Evolutionary conservation across 2,888 invertebrate species (phyloP).

Genomic region (Eristalis arbustorum): DNA sequence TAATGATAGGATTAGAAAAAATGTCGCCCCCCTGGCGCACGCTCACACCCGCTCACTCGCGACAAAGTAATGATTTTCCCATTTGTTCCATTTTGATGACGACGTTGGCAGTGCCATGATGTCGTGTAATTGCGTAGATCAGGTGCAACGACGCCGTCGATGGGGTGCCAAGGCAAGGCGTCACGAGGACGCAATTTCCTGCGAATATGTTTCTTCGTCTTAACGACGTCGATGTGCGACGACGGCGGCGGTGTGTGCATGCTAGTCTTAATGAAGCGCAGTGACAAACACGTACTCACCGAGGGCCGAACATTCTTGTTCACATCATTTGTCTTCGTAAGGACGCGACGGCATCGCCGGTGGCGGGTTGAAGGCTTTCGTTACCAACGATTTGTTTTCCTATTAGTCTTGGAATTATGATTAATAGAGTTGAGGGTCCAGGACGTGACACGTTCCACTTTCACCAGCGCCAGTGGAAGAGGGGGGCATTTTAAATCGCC

Average conservation of each 20-base stretch:
- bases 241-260: neutral
- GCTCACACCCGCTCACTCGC: neutral
- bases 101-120: conserved; percentile 3
- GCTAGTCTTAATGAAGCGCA: conserved; percentile 42
- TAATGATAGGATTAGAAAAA: conserved; percentile 52
- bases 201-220: conserved; percentile 18
- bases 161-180: neutral
- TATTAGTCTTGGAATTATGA: conserved; percentile 41
- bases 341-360: neutral
- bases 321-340: conserved; percentile 22
- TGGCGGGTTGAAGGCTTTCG: neutral
- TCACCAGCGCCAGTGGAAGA: neutral
- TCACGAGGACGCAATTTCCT: conserved; percentile 36
- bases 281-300: neutral
- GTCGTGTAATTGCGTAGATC: conserved; percentile 13
- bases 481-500: conserved; percentile 1
- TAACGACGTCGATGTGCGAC: conserved; percentile 5
- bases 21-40: neutral
- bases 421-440: conserved; percentile 23
- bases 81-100: conserved; percentile 9
- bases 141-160: conserved; percentile 14
- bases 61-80: conserved; percentile 27
- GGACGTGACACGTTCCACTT: neutral
- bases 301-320: neutral
- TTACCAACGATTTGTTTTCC: conserved; percentile 32